phyloP scores from a whole-genome alignment of 2,113 vertebrate species.

The Noturus placidus region DNA sequence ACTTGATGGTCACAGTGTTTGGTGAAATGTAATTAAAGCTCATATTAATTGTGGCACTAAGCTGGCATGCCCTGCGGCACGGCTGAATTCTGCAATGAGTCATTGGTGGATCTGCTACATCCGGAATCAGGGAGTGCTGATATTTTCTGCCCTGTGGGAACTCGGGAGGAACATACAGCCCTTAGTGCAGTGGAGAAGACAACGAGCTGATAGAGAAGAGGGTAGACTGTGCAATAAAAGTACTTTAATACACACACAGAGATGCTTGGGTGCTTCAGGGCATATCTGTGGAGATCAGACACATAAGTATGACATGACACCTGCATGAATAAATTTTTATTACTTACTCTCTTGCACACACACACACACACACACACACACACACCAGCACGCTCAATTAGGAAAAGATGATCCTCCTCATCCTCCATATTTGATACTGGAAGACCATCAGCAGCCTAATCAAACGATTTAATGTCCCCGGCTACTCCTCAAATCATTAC shows the following conservation, averaged over 20 bases:
- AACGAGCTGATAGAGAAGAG: neutral
- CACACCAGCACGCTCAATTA: conserved; percentile 18
- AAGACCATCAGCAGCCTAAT: conserved; percentile 51
- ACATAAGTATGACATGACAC: neutral
- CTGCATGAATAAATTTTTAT: neutral
- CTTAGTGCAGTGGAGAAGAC: conserved; percentile 16
- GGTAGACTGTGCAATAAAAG: neutral
- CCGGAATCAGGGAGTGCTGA: conserved; percentile 10
- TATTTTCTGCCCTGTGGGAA: conserved; percentile 19
- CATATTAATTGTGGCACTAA: conserved; percentile 73
- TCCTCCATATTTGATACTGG: conserved; percentile 38
- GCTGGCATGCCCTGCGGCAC: conserved; percentile 55
- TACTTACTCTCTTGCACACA: neutral
- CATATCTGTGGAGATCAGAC: conserved; percentile 8
- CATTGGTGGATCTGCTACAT: conserved; percentile 44
- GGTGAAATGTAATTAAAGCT: conserved; percentile 72
- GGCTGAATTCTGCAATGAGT: conserved; percentile 56
- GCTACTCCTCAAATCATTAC: conserved; percentile 60
- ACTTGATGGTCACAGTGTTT: conserved; percentile 67
- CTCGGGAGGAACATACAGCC: neutral
- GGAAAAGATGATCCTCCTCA: conserved; percentile 36
- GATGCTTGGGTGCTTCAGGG: neutral
- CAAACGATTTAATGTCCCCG: conserved; percentile 50
- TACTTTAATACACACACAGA: conserved; percentile 52
- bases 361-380: conserved; percentile 26